A percentile compares a stretch with the other conserved stretches of the same genome.
phyloP scores from a whole-genome alignment of 2,113 vertebrate species.

The Tychaedon coryphoeus region DNA sequence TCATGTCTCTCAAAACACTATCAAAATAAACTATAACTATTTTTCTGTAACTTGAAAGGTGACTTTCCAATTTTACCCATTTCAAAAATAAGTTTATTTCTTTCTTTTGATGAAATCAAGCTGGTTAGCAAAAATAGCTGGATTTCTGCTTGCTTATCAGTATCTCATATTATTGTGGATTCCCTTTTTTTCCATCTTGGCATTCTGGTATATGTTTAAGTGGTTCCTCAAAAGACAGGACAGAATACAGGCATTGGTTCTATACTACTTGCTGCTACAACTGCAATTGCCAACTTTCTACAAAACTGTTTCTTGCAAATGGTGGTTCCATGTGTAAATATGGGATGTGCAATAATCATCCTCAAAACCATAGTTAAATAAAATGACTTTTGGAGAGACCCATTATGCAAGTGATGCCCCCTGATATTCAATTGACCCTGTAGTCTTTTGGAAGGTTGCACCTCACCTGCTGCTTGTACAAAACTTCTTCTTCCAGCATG shows the following conservation, averaged over 20 bases:
- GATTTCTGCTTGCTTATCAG: not conserved
- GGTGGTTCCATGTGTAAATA: not conserved
- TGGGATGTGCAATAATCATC: not conserved
- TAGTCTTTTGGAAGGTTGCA: not conserved
- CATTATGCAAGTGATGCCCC: not conserved
- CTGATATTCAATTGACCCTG: not conserved
- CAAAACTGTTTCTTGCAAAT: not conserved
- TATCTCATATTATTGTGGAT: not conserved
- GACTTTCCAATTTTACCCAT: not conserved
- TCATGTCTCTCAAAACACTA: not conserved
- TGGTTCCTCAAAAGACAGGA: not conserved
- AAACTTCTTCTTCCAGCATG: not conserved
- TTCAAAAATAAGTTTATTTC: not conserved
- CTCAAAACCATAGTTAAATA: not conserved
- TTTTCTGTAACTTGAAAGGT: not conserved
- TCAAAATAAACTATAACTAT: not conserved
- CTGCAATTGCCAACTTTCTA: not conserved
- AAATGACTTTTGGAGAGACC: not conserved
- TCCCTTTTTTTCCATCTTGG: not conserved
- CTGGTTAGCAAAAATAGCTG: not conserved
- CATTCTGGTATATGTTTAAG: not conserved
- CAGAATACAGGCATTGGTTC: not conserved
- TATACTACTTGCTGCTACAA: not conserved
- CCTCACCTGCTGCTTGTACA: not conserved
- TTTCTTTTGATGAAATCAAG: not conserved